phyloP scores from a whole-genome alignment of 2,113 vertebrate species.

The Agapornis roseicollis region DNA sequence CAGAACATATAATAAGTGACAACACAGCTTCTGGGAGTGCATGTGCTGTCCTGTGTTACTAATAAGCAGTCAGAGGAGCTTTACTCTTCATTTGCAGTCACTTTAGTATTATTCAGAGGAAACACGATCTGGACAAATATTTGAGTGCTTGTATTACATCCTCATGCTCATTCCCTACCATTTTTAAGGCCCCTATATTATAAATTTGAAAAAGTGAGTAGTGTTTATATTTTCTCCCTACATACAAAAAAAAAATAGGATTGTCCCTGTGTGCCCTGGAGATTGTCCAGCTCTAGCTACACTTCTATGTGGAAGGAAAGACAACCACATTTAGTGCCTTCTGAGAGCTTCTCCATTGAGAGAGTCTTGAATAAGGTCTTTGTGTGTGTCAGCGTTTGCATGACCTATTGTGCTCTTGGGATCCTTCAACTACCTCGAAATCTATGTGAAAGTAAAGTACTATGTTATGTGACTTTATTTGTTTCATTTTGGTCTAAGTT shows the following conservation, averaged over 20 bases:
- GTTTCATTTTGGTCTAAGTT: background rate
- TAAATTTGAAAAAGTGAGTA: background rate
- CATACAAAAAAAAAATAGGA: background rate
- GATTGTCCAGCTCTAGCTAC: background rate
- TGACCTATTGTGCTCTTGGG: background rate
- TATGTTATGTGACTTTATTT: background rate
- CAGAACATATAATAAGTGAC: accelerated
- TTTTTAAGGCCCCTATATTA: background rate
- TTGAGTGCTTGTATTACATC: background rate
- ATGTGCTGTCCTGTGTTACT: background rate
- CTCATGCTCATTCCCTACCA: background rate
- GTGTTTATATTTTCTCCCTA: background rate
- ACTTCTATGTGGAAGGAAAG: background rate
- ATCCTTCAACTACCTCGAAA: background rate
- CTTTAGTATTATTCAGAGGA: background rate
- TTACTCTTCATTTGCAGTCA: background rate
- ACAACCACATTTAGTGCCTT: background rate
- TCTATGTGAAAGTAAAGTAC: background rate
- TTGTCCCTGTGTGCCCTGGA: background rate
- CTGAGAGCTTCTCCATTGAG: background rate
- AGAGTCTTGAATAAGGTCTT: background rate
- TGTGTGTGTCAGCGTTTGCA: background rate
- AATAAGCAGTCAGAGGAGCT: background rate
- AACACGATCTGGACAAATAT: background rate
- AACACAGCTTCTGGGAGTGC: accelerated